Conservation (phyloP, 2,113 vertebrate genomes). For the Microtus richardsoni region DNA sequence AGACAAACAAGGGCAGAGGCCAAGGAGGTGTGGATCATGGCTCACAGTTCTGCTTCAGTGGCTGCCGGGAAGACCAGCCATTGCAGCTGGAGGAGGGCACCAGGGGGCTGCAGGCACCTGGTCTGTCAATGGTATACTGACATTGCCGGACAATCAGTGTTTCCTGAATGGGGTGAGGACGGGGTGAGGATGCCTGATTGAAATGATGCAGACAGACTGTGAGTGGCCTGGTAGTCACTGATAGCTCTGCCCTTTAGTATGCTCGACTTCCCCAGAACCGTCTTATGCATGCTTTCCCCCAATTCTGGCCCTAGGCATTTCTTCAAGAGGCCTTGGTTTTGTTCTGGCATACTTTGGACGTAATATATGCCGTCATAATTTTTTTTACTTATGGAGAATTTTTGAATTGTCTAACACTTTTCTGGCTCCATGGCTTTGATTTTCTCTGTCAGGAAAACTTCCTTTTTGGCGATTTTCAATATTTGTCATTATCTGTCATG, state of each 20-base stretch:
- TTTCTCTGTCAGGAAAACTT: slow-evolving; percentile 30
- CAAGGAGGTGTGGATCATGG: neutral
- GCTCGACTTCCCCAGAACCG: neutral
- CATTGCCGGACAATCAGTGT: neutral
- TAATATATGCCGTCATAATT: neutral
- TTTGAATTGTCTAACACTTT: slow-evolving; percentile 16
- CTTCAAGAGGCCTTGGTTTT: neutral
- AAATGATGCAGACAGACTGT: neutral
- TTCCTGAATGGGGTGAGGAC: neutral
- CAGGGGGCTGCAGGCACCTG: neutral
- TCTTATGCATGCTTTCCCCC: neutral
- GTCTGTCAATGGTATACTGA: neutral
- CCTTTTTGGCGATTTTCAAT: slow-evolving; percentile 15
- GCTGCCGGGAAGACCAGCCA: neutral
- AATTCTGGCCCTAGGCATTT: neutral
- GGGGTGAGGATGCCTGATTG: neutral
- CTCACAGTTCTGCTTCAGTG: neutral
- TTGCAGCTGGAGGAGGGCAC: neutral
- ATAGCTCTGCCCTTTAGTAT: neutral
- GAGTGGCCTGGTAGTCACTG: neutral
- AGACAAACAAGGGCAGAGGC: neutral
- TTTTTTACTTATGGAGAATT: neutral
- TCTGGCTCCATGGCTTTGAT: slow-evolving; percentile 6
- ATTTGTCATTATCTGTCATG: neutral
- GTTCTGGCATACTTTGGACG: neutral